Conservation (phyloP, 2,797 vertebrate species). For the Cirrhinus mrigala region DNA sequence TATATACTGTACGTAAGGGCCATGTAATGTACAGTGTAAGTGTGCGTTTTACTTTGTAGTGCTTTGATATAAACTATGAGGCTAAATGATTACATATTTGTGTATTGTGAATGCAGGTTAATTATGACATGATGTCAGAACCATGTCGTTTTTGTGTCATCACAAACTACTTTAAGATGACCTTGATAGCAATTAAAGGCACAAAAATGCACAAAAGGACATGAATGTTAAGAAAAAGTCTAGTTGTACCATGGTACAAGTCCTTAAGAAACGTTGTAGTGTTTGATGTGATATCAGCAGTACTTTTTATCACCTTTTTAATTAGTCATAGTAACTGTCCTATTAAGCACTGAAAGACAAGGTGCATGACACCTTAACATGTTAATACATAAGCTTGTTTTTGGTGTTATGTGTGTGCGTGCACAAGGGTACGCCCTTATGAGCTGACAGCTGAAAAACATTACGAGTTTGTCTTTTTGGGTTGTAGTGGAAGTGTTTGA, state of each 20-base stretch:
- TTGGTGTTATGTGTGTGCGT: conserved; percentile 1
- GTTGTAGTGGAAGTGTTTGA: conserved; percentile 46
- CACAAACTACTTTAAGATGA: not conserved
- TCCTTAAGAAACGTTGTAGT: not conserved
- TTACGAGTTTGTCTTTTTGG: not conserved
- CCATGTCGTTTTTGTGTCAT: not conserved
- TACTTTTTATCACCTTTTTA: not conserved
- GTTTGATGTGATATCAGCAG: not conserved
- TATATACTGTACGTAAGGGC: not conserved
- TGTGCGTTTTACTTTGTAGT: not conserved
- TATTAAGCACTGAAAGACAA: not conserved
- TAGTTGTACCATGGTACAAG: not conserved
- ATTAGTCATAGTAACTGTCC: not conserved
- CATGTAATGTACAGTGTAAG: not conserved
- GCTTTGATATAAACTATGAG: not conserved
- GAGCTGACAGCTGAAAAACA: conserved; percentile 13
- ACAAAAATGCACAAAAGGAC: not conserved
- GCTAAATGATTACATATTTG: not conserved
- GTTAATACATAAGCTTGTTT: not conserved
- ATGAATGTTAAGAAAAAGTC: not conserved
- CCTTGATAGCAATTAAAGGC: not conserved
- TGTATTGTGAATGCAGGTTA: no score
- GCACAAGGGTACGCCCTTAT: not conserved
- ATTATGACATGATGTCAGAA: not conserved
- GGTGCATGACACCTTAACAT: not conserved